phyloP scores from a whole-genome alignment of 2,888 invertebrate species.

The Portevinia maculata region DNA sequence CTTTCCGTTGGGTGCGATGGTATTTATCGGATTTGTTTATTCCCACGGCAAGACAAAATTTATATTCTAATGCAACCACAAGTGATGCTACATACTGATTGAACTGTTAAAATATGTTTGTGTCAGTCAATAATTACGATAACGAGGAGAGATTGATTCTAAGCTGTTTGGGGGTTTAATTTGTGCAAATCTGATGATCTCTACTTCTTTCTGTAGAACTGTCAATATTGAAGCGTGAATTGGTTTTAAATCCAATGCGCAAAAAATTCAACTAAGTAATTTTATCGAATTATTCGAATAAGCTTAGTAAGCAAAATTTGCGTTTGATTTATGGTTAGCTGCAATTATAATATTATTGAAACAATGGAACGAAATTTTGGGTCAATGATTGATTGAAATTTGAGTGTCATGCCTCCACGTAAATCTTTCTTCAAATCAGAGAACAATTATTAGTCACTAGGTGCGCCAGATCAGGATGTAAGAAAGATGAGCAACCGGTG shows the following conservation, averaged over 20 bases:
- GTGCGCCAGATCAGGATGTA: no score
- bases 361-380: no score
- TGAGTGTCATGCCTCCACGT: no score
- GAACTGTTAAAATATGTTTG: slow-evolving; percentile 25
- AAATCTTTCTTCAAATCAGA: no score
- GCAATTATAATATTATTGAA: not conserved
- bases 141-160: slow-evolving; percentile 37
- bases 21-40: slow-evolving; percentile 28
- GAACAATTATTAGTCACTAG: no score
- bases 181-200: slow-evolving; percentile 9
- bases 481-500: no score
- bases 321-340: not conserved
- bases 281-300: not conserved
- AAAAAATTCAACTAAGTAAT: not conserved
- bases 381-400: no score
- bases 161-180: slow-evolving; percentile 4
- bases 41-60: slow-evolving; percentile 46
- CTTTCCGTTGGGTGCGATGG: slow-evolving; percentile 4
- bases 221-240: slow-evolving; percentile 1
- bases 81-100: not conserved
- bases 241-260: not conserved
- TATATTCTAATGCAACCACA: slow-evolving; percentile 19
- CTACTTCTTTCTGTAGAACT: not conserved
- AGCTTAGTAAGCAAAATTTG: not conserved
- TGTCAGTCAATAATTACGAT: slow-evolving; percentile 26